A percentile compares a stretch with the other conserved stretches of the same genome.
Evolutionary conservation across 2,113 vertebrate genomes (phyloP).

Genomic region (Scalopus aquaticus): DNA sequence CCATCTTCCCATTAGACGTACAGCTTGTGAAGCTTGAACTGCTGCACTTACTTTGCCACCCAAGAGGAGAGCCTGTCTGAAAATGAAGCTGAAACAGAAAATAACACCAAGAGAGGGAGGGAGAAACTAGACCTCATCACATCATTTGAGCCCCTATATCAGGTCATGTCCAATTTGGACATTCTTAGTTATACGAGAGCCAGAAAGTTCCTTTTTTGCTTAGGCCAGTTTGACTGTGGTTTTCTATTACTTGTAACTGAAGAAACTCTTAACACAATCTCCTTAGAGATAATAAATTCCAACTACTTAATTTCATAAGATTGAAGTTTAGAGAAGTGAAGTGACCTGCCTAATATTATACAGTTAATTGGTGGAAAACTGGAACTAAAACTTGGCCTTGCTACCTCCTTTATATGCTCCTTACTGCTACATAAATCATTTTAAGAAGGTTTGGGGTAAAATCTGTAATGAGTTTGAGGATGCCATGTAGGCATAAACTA

Average conservation of each 20-base stretch:
- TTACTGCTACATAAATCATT: not conserved
- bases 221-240: not conserved
- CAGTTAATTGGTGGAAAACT: not conserved
- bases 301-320: not conserved
- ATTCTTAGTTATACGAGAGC: not conserved
- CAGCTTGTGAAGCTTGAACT: not conserved
- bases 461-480: not conserved
- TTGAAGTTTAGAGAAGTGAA: conserved; percentile 20
- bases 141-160: not conserved
- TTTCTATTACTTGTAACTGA: not conserved
- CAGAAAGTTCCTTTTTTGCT: not conserved
- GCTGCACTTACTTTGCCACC: not conserved
- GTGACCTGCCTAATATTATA: not conserved
- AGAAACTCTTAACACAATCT: not conserved
- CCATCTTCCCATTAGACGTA: not conserved
- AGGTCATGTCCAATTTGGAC: not conserved
- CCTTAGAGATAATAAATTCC: not conserved
- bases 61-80: not conserved
- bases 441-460: not conserved
- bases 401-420: not conserved
- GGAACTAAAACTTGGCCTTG: not conserved
- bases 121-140: not conserved
- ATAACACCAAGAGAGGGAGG: not conserved
- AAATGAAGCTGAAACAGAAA: not conserved
- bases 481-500: conserved; percentile 30